Conservation (phyloP, 2,113 vertebrate genomes). For the Aplodontia rufa region DNA sequence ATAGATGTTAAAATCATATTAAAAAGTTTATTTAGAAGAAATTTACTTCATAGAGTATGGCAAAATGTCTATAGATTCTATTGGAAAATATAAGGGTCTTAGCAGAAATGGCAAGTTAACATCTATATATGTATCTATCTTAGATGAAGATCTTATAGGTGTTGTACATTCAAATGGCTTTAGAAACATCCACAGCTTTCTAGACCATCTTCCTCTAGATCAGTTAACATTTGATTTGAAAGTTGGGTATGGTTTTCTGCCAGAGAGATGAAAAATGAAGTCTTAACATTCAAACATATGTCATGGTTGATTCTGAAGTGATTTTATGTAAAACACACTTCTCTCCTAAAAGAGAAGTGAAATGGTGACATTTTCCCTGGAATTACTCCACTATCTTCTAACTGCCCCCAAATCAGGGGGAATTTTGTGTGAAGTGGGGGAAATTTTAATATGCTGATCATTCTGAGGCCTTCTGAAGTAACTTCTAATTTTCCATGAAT, state of each 20-base stretch:
- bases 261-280: not conserved
- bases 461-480: not conserved
- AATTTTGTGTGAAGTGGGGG: not conserved
- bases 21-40: constrained; percentile 62
- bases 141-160: not conserved
- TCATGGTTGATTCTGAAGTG: not conserved
- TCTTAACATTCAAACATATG: not conserved
- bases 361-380: not conserved
- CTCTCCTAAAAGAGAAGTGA: constrained; percentile 32
- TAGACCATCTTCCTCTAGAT: no score
- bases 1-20: constrained; percentile 46
- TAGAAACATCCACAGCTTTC: not conserved
- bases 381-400: not conserved
- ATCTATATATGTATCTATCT: no score
- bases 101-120: not conserved
- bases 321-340: not conserved
- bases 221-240: not conserved
- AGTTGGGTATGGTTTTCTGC: not conserved
- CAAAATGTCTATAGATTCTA: not conserved
- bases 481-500: not conserved
- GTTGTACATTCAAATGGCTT: not conserved
- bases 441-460: not conserved
- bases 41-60: not conserved
- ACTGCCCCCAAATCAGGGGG: not conserved
- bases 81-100: not conserved